Evolutionary conservation across 2,797 vertebrate species (phyloP).

Genomic region (Arctocebus calabarensis): DNA sequence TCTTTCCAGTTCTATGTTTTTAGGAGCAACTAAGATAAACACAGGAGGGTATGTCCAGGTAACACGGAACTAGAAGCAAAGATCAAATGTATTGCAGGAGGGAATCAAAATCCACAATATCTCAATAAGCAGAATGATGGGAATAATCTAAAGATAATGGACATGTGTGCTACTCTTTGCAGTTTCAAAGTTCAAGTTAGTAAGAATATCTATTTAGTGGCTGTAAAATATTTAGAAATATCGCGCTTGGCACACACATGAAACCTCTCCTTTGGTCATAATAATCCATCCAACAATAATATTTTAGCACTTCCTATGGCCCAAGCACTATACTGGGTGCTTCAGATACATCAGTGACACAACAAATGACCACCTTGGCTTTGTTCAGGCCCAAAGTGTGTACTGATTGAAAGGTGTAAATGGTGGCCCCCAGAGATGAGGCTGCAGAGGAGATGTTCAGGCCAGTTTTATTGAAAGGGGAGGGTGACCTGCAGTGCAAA

Average conservation of each 20-base stretch:
- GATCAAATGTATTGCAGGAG: neutral
- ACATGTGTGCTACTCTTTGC: neutral
- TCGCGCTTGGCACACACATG: neutral
- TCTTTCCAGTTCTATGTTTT: neutral
- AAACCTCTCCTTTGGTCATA: neutral
- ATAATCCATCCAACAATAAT: neutral
- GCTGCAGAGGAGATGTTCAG: too few species aligned
- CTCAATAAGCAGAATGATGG: constrained; percentile 12
- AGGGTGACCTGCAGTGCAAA: too few species aligned
- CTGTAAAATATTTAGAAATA: neutral
- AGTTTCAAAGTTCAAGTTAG: neutral
- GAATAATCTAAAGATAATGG: neutral
- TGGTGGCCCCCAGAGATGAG: too few species aligned
- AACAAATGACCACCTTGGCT: neutral
- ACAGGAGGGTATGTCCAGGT: neutral
- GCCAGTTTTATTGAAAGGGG: too few species aligned
- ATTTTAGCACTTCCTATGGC: neutral
- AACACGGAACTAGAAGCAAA: neutral
- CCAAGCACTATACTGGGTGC: neutral
- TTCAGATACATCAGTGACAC: neutral
- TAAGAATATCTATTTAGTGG: constrained; percentile 1
- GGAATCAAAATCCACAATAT: neutral
- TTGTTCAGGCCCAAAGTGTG: neutral
- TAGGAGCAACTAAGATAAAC: constrained; percentile 4
- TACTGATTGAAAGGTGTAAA: neutral